Base-by-base conservation (phyloP, 1,140 invertebrate species). In the Theocolax elegans region DNA sequence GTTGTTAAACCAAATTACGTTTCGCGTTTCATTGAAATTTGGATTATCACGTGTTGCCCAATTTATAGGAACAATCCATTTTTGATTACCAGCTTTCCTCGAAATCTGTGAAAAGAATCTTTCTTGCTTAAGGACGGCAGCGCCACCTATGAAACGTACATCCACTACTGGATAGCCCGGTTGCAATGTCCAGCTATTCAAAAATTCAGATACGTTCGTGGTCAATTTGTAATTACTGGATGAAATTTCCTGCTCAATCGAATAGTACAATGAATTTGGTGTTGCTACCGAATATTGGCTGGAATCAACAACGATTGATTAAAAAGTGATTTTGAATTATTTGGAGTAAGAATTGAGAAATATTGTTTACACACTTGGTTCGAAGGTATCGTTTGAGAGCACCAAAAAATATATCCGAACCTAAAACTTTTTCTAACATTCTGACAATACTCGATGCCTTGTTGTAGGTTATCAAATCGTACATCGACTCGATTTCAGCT, bases 351-450 rank as follows among this genome's bases (percentile, higher is more conserved):
- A 35, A 10, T n/a, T n/a, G n/a, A n/a, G n/a, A n/a, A n/a, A n/a
- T n/a, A n/a, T n/a, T n/a, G n/a, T n/a, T n/a, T 35, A 10, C 31
- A 35, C 4, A 35, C 31, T 35, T 35, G 4, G 31, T 6, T 35
- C 10, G 31, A 35, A 35, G 31, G 31, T 35, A 35, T 35, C 31
- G 31, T 6, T 10, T 4, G 10, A 35, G 31, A 35, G 31, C 31
- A 35, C 31, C 31, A 10, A 35, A 91, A 81, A 98, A 97, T 1
- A 94, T 92, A 19, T 90, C 81, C 21, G 92, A 90, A 0, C 94
- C 94, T 0, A 98, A 87, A 75, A 97, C 97, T 80, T 95, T 91
- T 68, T 94, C 90, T 93, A 98, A 95, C 96, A 98, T 98, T 35
- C 95, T 88, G 25, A 98, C 93, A n/a, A 98, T 91, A 1, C 94